phyloP scores from a whole-genome alignment of 30 jellyfish, hydroid and myxozoan genomes.

The Aurelia sp. region DNA sequence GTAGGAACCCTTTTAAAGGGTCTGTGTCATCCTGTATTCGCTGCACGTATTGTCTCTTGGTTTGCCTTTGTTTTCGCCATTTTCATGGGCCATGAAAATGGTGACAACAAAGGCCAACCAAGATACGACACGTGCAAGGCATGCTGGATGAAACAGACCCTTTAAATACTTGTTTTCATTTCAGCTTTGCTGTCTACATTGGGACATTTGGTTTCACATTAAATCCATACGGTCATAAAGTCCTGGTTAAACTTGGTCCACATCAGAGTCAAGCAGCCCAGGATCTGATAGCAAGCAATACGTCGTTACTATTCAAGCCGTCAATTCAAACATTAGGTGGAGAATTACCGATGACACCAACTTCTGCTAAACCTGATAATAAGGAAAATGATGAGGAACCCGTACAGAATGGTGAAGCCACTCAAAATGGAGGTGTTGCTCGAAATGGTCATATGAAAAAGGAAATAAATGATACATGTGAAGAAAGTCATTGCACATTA shows the following conservation, averaged over 20 bases:
- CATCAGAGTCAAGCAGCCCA: slow-evolving; percentile 87
- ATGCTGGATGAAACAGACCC: too few species aligned
- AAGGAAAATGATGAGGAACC: slow-evolving; percentile 31
- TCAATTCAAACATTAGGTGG: slow-evolving; percentile 39
- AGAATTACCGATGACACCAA: slow-evolving; percentile 3
- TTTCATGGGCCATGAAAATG: too few species aligned
- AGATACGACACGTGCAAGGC: too few species aligned
- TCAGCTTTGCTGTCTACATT: slow-evolving; percentile 85
- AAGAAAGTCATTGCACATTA: slow-evolving; percentile 78
- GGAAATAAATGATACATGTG: slow-evolving; percentile 25
- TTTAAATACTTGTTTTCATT: neutral
- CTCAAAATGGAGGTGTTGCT: slow-evolving; percentile 21
- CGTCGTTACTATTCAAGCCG: slow-evolving; percentile 84
- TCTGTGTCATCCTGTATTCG: too few species aligned
- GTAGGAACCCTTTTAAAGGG: too few species aligned
- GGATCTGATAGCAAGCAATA: slow-evolving; percentile 74
- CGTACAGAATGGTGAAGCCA: slow-evolving; percentile 42
- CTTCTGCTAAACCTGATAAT: slow-evolving; percentile 24
- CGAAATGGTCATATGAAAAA: slow-evolving; percentile 27
- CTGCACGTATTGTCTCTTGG: too few species aligned
- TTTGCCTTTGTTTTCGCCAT: too few species aligned
- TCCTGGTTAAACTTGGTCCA: slow-evolving; percentile 74
- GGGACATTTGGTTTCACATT: slow-evolving; percentile 95
- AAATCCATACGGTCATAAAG: slow-evolving; percentile 87
- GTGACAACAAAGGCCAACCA: too few species aligned